These are phyloP conservation scores for Rhynchophorus ferrugineus DNA, from an alignment of 1,140 invertebrate species.

Conservation along the genomic window DNA sequence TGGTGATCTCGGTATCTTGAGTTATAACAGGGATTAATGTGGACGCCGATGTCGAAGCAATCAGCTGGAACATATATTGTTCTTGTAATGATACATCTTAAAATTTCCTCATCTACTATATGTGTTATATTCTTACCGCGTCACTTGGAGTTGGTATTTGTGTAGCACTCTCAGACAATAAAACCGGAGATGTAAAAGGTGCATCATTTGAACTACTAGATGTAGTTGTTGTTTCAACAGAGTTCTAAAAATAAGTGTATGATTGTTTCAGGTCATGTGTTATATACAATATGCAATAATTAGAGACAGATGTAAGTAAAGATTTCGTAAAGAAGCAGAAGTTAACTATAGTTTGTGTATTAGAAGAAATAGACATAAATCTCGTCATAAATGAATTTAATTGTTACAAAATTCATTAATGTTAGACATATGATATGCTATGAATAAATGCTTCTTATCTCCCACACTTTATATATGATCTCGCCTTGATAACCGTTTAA, in stretches of 20 bases:
- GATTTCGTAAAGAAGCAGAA: neutral
- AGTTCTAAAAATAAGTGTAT: conserved; percentile 6
- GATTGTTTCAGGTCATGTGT: neutral
- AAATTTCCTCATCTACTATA: neutral
- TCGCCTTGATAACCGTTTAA: too few species aligned
- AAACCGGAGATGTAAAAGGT: conserved; percentile 5
- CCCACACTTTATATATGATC: too few species aligned
- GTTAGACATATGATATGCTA: too few species aligned
- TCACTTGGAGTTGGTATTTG: conserved; percentile 1
- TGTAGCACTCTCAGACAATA: conserved; percentile 1
- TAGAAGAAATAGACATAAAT: too few species aligned
- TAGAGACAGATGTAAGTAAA: neutral
- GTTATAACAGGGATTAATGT: neutral
- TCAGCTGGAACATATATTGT: conserved; percentile 1
- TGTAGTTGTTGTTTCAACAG: neutral
- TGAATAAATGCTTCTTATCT: too few species aligned
- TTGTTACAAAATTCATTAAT: too few species aligned
- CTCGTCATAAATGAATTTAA: too few species aligned
- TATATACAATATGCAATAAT: neutral
- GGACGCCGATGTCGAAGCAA: conserved; percentile 1
- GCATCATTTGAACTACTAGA: conserved; percentile 2
- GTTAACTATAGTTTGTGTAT: neutral
- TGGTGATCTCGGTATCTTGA: conserved; percentile 2
- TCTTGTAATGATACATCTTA: neutral
- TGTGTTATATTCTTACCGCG: neutral